These are phyloP conservation scores for Pipistrellus pygmaeus DNA, from an alignment of 2,797 vertebrate species.

Conservation along the genomic window DNA sequence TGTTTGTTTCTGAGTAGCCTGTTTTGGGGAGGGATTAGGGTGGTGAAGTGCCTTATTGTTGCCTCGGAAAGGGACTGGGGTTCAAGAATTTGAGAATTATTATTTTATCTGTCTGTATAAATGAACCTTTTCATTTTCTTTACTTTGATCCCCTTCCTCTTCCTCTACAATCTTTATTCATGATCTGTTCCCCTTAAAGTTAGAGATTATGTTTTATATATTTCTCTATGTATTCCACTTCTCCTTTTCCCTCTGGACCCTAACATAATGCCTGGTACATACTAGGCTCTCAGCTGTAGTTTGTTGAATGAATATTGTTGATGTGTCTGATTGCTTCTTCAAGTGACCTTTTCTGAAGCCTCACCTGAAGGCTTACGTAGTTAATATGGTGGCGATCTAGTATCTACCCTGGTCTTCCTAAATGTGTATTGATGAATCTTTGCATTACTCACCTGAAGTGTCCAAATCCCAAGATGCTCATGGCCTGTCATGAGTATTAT, in stretches of 20 bases:
- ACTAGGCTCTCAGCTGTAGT: neutral
- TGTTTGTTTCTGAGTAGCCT: neutral
- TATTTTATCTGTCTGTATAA: neutral
- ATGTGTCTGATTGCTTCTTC: neutral
- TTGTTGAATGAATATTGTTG: neutral
- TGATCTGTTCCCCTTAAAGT: neutral
- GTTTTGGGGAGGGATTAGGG: neutral
- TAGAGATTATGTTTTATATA: constrained; percentile 24
- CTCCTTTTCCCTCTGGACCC: neutral
- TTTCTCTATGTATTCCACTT: neutral
- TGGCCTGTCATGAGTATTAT: neutral
- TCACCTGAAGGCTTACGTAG: neutral
- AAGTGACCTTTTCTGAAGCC: constrained; percentile 38
- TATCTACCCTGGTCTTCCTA: neutral
- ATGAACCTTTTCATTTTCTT: constrained; percentile 16
- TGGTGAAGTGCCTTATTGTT: neutral
- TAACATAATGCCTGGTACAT: neutral
- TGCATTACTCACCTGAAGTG: neutral
- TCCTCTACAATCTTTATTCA: neutral
- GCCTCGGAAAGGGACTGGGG: neutral
- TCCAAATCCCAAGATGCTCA: neutral
- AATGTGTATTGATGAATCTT: neutral
- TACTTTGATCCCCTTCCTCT: neutral
- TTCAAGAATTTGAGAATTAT: constrained; percentile 40
- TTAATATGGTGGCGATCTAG: neutral